Percentiles rank a stretch among this genome's conserved stretches.
Conservation (phyloP, 2,888 invertebrate species). For the Pyrocoelia pectoralis region DNA sequence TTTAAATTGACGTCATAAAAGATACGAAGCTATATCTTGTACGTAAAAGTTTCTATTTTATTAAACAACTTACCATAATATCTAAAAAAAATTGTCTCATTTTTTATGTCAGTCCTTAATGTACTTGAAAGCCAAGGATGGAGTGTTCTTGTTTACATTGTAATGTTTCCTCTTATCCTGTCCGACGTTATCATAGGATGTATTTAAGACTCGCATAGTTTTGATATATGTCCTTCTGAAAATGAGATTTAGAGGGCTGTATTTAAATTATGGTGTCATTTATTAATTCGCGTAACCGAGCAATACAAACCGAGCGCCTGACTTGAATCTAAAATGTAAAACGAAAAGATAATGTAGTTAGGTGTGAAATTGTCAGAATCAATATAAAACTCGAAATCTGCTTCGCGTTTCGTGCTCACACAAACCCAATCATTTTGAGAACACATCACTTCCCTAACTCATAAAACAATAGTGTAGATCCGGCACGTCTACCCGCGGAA, state of each 20-base stretch:
- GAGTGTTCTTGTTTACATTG: conserved; percentile 21
- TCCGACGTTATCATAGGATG: conserved; percentile 7
- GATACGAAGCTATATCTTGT: neutral
- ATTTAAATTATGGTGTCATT: conserved; percentile 3
- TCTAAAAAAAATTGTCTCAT: conserved; percentile 17
- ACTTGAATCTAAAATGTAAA: neutral
- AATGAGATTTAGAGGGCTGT: neutral
- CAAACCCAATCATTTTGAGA: conserved; percentile 46
- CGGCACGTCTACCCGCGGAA: conserved; percentile 49
- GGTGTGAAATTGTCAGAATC: conserved; percentile 36
- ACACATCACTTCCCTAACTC: conserved; percentile 52
- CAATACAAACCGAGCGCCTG: neutral
- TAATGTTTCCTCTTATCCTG: conserved; percentile 21
- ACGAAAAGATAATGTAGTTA: neutral
- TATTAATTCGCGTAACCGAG: neutral
- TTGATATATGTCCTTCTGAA: conserved; percentile 3
- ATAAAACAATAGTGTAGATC: conserved; percentile 53
- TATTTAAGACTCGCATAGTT: conserved; percentile 7
- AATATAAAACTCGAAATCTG: conserved; percentile 45
- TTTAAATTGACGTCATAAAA: conserved; percentile 2
- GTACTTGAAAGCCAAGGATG: conserved; percentile 19
- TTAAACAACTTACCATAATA: conserved; percentile 10
- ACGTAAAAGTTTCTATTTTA: conserved; percentile 10
- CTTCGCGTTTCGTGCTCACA: conserved; percentile 42
- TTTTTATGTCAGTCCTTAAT: conserved; percentile 19